Base-by-base conservation (phyloP, 2,888 invertebrate species). In the Cephonodes hylas region DNA sequence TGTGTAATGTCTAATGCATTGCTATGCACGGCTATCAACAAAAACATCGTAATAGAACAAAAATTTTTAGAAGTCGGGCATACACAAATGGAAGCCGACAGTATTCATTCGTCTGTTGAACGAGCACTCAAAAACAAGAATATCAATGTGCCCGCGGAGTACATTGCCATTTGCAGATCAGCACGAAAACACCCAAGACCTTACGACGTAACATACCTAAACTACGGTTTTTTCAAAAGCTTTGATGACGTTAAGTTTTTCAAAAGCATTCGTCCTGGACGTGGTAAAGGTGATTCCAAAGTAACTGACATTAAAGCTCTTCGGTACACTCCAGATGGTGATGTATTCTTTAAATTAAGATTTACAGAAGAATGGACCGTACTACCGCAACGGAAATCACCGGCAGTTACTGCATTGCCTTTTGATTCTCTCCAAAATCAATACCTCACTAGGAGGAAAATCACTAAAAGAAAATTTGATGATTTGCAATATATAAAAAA, bases 91-190 rank as follows among this genome's bases (percentile, higher is more conserved):
- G 56, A 44, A 23, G 56, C 45, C 20, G 59, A 62, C 45, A 38
- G 25, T 42, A 44, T 62, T 48, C 63, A 63, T 61, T 58, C 61
- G 18, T 31, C 20, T 59, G 42, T 61, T 42, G 61, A 64, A 56
- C 27, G 61, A 48, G 27, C 38, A 3, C 44, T 60, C 20, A 46
- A 56, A 42, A 34, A 61, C 22, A 63, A 63, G 42, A 53, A 15
- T 45, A 45, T 65, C 15, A 63, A 65, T 42, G 64, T 65, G 1
- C 60, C 64, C 34, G 66, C 66, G 42, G 66, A 64, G 13, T 64
- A 64, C 38, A 56, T 58, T 44, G 3, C 56, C 31, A 63, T 63
- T 57, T 59, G 42, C 59, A 59, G 59, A 59, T 45, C 45, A 31
- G 59, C 59, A 59, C 10, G 42, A 59, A 59, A 59, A 44, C 31